Evolutionary conservation across 2,797 vertebrate genomes (phyloP), one percentile per base, ranked within the genome.

Genomic region (Cynopterus sphinx): DNA sequence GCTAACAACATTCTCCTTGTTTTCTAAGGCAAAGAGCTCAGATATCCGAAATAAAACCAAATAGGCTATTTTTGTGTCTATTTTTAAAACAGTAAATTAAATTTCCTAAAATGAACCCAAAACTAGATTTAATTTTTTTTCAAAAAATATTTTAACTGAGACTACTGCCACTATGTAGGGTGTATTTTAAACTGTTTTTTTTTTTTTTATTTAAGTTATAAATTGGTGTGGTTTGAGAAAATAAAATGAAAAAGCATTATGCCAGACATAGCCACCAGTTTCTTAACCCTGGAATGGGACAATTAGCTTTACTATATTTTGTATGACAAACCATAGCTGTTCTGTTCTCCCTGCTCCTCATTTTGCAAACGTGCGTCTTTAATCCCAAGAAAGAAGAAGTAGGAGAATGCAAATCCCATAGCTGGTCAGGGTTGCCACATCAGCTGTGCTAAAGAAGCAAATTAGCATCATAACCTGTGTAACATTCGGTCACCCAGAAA

Each of bases 61-160:
- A 41, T 63, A 46, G 31, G 19, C 22, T 68, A n/a, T n/a, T 49
- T 90, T 19, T 55, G 15, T 41, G 9, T 21, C 55, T 81, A 41
- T 57, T 87, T 95, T 36, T 59, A 73, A 94, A 87, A 65, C 6
- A 75, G 2, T 65, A 81, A 96, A 79, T 74, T 43, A 57, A 8
- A 67, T 79, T 79, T 92, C 61, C 28, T 51, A 85, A 90, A 87
- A 59, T 73, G 28, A 68, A n/a, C 10, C 53, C 79, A 71, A 73
- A 94, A 61, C 2, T 78, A 84, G 13, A 28, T 3, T 46, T 87
- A 74, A 36, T 31, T 33, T 87, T 63, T 39, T 22, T 59, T 67
- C 19, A 17, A 28, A 82, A 95, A 85, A 70, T 88, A 79, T 79
- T 70, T 78, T 36, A 86, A 8, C 12, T 51, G 3, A 87, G 24